Percentiles rank a stretch among this genome's conserved stretches.
Evolutionary conservation across 2,113 vertebrate genomes (phyloP).

Genomic region (Entelurus aequoreus): DNA sequence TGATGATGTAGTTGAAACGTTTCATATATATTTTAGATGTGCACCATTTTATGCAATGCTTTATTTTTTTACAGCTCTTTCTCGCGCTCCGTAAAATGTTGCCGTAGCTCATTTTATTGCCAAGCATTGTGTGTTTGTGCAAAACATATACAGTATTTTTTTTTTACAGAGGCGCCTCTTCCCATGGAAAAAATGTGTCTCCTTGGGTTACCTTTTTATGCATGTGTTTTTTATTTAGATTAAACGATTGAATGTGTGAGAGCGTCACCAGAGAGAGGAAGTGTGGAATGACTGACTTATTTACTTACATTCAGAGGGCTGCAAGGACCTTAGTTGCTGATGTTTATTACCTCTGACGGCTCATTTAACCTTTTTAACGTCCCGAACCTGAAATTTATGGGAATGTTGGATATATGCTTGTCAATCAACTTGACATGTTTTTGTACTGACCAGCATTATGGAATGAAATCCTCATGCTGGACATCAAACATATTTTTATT

Average conservation of each 20-base stretch:
- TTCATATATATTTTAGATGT: not conserved
- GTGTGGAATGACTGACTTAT: constrained; percentile 9
- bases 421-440: constrained; percentile 13
- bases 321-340: constrained; percentile 3
- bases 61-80: not conserved
- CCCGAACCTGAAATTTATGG: not conserved
- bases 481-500: not conserved
- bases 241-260: not conserved
- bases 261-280: not conserved
- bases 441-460: not conserved
- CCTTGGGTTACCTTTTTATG: not conserved
- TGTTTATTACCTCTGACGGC: constrained; percentile 6
- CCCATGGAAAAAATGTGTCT: not conserved
- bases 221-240: constrained; percentile 1
- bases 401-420: constrained; percentile 11
- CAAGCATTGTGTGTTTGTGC: not conserved
- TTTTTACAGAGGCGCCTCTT: not conserved
- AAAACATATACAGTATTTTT: too few relatives aligned
- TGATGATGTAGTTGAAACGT: not conserved
- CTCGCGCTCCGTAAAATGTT: too few relatives aligned
- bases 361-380: constrained; percentile 11
- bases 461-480: constrained; percentile 6
- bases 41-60: not conserved
- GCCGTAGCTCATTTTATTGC: not conserved
- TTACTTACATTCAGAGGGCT: constrained; percentile 11